Evolutionary conservation across 2,113 vertebrate species (phyloP), one percentile per base, ranked within the genome.

Genomic region (Edolisoma coerulescens): DNA sequence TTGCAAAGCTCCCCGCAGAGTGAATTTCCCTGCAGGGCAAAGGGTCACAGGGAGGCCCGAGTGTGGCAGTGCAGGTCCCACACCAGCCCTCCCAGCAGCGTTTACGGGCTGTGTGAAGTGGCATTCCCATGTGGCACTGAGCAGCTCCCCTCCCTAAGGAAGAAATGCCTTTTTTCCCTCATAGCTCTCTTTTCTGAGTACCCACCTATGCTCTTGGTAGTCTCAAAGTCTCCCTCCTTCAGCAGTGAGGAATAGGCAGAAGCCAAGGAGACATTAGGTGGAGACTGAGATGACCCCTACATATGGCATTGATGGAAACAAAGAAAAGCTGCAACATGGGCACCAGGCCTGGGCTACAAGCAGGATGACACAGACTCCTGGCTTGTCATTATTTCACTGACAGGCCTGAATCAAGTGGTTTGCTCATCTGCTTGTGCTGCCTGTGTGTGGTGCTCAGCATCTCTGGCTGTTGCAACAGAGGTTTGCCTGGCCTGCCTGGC

Each of bases 31-130:
- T 27, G 17, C 33, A 47, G 65, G 37, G 21, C 12, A 28, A 68
- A 89, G 53, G 53, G 32, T 63, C 10, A 27, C 14, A 23, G 33
- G 41, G 44, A 89, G 22, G 27, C 12, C 39, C 0, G 0, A 64
- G 44, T 0, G 0, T 35, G 21, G 65, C 0, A 0, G 16, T 3
- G 4, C 74, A 26, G 30, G 42, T 83, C 65, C 47, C 2, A 3
- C 5, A 3, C 14, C 26, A 20, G 65, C 15, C 57, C 22, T 67
- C 45, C 19, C 35, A 49, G 44, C 12, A 33, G 17, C 3, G 1
- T 30, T 63, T 59, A 37, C 2, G 4, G 15, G 18, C 41, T 6
- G 3, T 10, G 6, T 0, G 2, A 2, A 2, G 32, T 24, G 45
- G 10, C 17, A 15, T 50, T 60, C 20, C 39, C 44, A 3, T 5